Conservation (phyloP, 1,140 invertebrate species). For the Conus betulinus region DNA sequence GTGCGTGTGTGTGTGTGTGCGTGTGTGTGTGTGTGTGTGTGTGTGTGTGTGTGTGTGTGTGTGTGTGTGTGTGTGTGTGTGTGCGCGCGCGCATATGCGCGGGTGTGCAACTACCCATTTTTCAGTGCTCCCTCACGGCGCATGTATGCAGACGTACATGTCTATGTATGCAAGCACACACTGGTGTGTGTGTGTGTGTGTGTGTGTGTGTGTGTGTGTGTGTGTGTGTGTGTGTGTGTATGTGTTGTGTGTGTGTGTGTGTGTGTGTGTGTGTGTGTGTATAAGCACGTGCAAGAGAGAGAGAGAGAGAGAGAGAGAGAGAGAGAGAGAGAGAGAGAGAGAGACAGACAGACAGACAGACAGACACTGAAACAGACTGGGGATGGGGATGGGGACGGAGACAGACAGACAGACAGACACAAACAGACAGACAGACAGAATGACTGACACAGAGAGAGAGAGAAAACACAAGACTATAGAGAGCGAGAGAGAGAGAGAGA, state of each 20-base stretch:
- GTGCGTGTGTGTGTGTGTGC: not conserved
- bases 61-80: not conserved
- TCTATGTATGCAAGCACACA: too few species aligned
- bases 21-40: not conserved
- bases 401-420: not conserved
- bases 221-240: too few species aligned
- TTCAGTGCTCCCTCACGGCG: too few species aligned
- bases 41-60: conserved; percentile 2
- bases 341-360: not conserved
- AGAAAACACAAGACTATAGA: not conserved
- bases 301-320: not conserved
- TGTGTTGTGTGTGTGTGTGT: not conserved
- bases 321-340: not conserved
- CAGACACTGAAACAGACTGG: not conserved
- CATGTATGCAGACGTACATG: too few species aligned
- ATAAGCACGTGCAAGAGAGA: not conserved
- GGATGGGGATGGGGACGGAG: not conserved
- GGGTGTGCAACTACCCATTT: too few species aligned
- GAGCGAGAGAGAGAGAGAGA: not conserved
- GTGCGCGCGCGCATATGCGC: too few species aligned
- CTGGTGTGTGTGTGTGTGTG: too few species aligned
- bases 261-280: not conserved
- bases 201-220: too few species aligned
- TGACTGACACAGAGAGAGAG: not conserved
- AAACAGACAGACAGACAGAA: not conserved